Evolutionary conservation across 2,888 invertebrate species (phyloP).

Genomic region (Therioaphis trifolii): DNA sequence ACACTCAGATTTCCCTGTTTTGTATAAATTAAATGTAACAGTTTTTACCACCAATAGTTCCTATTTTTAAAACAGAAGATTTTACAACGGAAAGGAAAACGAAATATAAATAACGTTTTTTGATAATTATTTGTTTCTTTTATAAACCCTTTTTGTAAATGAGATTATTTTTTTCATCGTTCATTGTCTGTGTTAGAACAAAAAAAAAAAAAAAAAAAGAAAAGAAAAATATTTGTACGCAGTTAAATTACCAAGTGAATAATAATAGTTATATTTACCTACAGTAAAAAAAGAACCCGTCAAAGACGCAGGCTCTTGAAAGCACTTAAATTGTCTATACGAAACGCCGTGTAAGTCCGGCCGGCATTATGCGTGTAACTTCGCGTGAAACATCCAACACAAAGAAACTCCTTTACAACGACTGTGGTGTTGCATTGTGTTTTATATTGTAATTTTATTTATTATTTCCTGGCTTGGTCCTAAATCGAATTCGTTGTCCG

Average conservation of each 20-base stretch:
- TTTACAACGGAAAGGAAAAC: too few relatives aligned
- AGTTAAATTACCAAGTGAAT: background rate
- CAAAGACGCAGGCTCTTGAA: conserved; percentile 7
- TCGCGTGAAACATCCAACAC: conserved; percentile 1
- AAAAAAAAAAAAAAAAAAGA: background rate
- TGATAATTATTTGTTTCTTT: too few relatives aligned
- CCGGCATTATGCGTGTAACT: background rate
- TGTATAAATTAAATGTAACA: background rate
- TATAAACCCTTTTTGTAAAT: background rate
- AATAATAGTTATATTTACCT: background rate
- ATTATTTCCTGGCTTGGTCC: conserved; percentile 37
- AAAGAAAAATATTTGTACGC: too few relatives aligned
- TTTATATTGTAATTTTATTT: conserved; percentile 24
- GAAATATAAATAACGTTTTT: too few relatives aligned
- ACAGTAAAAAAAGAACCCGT: conserved; percentile 18
- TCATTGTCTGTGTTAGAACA: background rate
- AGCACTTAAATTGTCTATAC: conserved; percentile 61
- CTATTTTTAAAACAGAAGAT: too few relatives aligned
- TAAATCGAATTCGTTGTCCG: conserved; percentile 25
- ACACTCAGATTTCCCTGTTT: background rate
- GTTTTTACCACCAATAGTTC: background rate
- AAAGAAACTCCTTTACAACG: conserved; percentile 14
- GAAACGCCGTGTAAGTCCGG: conserved; percentile 48
- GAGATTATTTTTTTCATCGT: background rate
- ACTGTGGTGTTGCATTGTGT: conserved; percentile 6